Evolutionary conservation across 2,113 vertebrate species (phyloP), one percentile per base, ranked within the genome.

Genomic region (Plecotus auritus): DNA sequence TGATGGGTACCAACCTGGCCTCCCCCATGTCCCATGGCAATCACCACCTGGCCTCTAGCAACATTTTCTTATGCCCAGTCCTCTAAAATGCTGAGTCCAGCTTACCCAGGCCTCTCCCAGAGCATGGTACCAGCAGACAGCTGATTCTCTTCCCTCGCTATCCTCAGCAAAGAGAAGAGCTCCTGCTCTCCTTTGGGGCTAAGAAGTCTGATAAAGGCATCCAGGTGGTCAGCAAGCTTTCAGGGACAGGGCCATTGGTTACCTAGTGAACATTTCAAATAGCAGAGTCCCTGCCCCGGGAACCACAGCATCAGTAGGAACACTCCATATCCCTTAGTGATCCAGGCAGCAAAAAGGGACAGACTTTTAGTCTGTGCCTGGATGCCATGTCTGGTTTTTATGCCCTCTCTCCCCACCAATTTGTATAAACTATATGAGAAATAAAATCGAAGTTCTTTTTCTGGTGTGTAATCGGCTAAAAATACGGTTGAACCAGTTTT

Each of bases 201-300:
- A 97, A 73, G 95, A 97, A 97, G 96, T 94, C 90, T 85, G 84
- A 95, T 96, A 96, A 97, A 97, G 81, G 93, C 87, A 95, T 98
- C 97, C 17, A 18, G 9, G 20, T 49, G 18, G 76, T 7, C 23
- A 87, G 17, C 7, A 7, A 93, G 23, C 77, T 49, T 59, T 40
- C 35, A 10, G 8, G 42, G 11, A 22, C 0, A 7, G 56, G 22
- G 30, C 13, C 26, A 40, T 22, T 12, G 16, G 69, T 30, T 37
- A 76, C 18, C n/a, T 14, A 47, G 28, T 1, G 9, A 30, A 47
- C 0, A 0, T 42, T 72, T 56, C n/a, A 73, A 56, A 80, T 1
- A 61, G 66, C 18, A 47, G 10, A 18, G 30, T 5, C 69, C 30
- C 51, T 66, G n/a, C 23, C 59, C 14, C 0, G 49, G 17, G 32